A percentile compares a stretch with the other conserved stretches of the same genome.
Evolutionary conservation across 2,797 vertebrate genomes (phyloP).

Genomic region (Atherinosoma microstoma): DNA sequence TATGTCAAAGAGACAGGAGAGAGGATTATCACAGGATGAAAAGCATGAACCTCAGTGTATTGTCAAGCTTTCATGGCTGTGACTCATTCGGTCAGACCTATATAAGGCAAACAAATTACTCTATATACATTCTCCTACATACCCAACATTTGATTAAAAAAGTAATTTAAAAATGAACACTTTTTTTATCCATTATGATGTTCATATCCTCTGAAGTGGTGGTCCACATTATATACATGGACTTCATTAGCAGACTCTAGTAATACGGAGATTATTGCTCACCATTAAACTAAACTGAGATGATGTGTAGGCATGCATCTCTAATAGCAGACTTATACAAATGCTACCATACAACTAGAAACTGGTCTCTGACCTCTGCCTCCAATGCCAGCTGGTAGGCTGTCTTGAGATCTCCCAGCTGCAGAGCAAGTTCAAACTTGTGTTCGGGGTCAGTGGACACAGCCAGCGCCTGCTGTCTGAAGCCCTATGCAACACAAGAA

Average conservation of each 20-base stretch:
- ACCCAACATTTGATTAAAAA: neutral
- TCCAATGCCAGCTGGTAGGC: conserved; percentile 96
- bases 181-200: neutral
- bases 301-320: neutral
- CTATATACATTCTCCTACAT: neutral
- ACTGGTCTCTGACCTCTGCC: conserved; percentile 87
- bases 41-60: conserved; percentile 6
- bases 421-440: conserved; percentile 95
- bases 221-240: neutral
- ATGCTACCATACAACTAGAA: neutral
- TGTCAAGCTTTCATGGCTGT: neutral
- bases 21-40: conserved; percentile 48
- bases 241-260: neutral
- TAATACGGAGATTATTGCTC: neutral
- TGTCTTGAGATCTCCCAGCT: conserved; percentile 95
- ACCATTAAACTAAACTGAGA: neutral
- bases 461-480: conserved; percentile 97
- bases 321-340: neutral
- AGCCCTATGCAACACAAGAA: conserved; percentile 85
- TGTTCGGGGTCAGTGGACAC: conserved; percentile 98
- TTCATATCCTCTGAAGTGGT: neutral
- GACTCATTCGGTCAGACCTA: conserved; percentile 6
- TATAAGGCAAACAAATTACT: neutral
- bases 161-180: neutral
- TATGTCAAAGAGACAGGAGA: conserved; percentile 48